phyloP scores from a whole-genome alignment of 2,797 vertebrate genomes.

The Neopelma chrysocephalum region DNA sequence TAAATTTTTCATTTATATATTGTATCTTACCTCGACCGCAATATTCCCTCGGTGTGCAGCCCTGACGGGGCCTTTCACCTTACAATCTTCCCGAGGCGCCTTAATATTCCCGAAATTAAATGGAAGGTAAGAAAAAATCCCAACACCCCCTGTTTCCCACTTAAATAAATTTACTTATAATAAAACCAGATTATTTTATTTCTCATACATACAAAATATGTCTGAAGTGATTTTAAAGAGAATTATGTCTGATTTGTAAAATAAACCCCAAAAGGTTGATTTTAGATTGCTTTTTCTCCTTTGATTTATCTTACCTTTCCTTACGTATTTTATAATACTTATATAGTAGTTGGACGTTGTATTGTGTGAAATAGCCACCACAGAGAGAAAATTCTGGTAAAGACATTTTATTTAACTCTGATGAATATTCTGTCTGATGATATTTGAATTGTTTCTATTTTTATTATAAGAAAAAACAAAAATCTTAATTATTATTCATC shows the following conservation, averaged over 20 bases:
- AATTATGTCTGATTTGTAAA: neutral
- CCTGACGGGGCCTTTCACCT: too few relatives aligned
- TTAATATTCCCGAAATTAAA: too few relatives aligned
- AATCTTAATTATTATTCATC: neutral
- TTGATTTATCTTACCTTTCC: neutral
- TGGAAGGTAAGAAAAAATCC: too few relatives aligned
- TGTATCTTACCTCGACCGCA: too few relatives aligned
- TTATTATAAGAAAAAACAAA: neutral
- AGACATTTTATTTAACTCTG: neutral
- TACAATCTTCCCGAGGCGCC: too few relatives aligned
- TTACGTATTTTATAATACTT: neutral
- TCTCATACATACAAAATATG: neutral
- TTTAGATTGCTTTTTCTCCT: neutral
- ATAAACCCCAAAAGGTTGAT: neutral
- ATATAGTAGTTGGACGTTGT: rapidly evolving
- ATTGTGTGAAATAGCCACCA: neutral
- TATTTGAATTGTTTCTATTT: neutral
- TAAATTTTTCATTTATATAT: too few relatives aligned
- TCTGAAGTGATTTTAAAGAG: neutral
- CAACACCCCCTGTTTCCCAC: too few relatives aligned
- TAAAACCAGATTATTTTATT: too few relatives aligned
- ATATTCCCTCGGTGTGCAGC: too few relatives aligned
- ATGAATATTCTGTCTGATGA: neutral
- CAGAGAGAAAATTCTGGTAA: neutral
- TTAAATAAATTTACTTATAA: too few relatives aligned